phyloP scores from a whole-genome alignment of 35 echinoderm and acorn worm species.

The Hemicentrotus pulcherrimus region DNA sequence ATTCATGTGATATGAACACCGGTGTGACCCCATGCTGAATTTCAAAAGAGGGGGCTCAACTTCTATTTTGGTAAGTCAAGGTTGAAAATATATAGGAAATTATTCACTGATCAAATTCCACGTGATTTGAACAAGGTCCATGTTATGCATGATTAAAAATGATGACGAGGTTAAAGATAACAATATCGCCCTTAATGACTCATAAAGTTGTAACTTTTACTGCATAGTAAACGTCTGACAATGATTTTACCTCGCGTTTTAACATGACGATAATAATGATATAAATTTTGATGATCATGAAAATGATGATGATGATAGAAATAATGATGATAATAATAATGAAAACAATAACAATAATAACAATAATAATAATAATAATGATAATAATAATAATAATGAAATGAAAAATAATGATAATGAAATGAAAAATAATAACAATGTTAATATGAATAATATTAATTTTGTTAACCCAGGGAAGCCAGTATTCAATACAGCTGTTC shows the following conservation, averaged over 20 bases:
- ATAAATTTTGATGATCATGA: no score
- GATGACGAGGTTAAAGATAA: not conserved
- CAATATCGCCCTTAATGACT: not conserved
- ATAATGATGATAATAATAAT: slow-evolving; percentile 16
- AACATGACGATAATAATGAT: no score
- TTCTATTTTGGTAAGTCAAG: not conserved
- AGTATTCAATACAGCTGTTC: no score
- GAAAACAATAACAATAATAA: not conserved
- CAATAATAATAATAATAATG: not conserved
- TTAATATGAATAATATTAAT: not conserved
- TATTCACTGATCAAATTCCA: not conserved
- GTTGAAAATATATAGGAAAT: not conserved
- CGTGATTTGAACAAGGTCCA: not conserved
- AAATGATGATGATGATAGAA: not conserved
- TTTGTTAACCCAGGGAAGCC: no score
- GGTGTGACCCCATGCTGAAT: not conserved
- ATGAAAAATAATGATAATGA: not conserved
- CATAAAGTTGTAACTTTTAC: not conserved
- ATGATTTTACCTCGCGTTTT: no score
- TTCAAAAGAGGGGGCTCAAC: not conserved
- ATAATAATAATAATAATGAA: not conserved
- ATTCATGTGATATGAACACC: not conserved
- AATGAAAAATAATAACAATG: not conserved
- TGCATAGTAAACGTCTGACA: no score
- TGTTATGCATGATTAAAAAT: not conserved